Conservation (phyloP, 2,113 vertebrate species). For the Strix aluco region DNA sequence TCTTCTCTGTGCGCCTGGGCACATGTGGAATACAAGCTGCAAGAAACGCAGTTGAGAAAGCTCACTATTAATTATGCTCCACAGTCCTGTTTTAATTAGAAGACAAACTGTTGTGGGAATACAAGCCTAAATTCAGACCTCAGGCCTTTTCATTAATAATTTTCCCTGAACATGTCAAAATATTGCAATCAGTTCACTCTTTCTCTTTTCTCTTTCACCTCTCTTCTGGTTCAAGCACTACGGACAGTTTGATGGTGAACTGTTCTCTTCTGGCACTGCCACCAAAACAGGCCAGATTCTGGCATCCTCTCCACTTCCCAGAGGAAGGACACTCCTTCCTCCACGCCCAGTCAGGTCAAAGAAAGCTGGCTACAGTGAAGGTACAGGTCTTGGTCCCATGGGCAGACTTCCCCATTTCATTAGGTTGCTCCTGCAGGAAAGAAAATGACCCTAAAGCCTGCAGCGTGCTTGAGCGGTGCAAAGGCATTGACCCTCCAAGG, state of each 20-base stretch:
- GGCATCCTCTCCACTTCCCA: neutral
- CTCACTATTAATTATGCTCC: conserved; percentile 60
- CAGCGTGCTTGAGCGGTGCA: rapidly evolving
- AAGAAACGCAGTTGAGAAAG: neutral
- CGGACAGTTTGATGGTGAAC: neutral
- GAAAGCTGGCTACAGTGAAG: neutral
- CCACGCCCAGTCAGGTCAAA: neutral
- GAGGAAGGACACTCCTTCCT: neutral
- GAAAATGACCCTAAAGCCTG: neutral
- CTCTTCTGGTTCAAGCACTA: neutral
- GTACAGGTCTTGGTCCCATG: neutral
- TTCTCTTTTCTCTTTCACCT: neutral
- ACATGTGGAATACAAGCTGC: rapidly evolving
- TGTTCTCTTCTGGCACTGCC: neutral
- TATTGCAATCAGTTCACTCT: neutral
- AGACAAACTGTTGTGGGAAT: conserved; percentile 65
- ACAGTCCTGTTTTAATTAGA: conserved; percentile 62
- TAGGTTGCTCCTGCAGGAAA: neutral
- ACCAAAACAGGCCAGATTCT: neutral
- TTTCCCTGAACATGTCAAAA: conserved; percentile 11
- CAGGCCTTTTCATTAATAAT: conserved; percentile 43
- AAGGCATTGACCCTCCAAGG: neutral
- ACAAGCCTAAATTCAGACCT: conserved; percentile 52
- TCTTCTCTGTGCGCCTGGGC: neutral
- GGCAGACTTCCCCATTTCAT: neutral